Percentiles rank a stretch among this genome's conserved stretches.
Conservation (phyloP, 2,113 vertebrate genomes). For the Centrocercus urophasianus region DNA sequence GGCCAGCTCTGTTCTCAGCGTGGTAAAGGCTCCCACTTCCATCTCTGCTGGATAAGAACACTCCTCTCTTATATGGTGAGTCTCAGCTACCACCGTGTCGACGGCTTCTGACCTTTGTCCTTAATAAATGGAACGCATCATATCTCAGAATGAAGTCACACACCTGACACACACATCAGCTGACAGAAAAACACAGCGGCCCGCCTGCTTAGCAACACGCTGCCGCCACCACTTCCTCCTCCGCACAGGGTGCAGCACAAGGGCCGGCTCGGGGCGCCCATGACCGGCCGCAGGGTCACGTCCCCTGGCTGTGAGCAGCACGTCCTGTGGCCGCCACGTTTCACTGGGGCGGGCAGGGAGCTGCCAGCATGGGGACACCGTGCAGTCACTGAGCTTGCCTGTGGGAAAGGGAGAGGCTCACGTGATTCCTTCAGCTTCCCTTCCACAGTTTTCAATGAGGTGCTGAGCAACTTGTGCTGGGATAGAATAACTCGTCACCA, state of each 20-base stretch:
- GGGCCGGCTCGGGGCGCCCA: background rate
- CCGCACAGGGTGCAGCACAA: background rate
- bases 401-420: background rate
- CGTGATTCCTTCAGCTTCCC: background rate
- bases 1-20: background rate
- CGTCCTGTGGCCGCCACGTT: slow-evolving; percentile 30
- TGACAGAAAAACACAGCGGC: slow-evolving; percentile 22
- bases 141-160: slow-evolving; percentile 56
- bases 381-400: slow-evolving; percentile 5
- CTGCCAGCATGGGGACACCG: background rate
- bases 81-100: background rate
- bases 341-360: background rate
- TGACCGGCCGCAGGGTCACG: slow-evolving; percentile 12
- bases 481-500: background rate
- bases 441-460: background rate
- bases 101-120: slow-evolving; percentile 57
- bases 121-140: slow-evolving; percentile 10
- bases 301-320: slow-evolving; percentile 37
- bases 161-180: slow-evolving; percentile 21
- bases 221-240: slow-evolving; percentile 56
- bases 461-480: background rate
- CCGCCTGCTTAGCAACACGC: slow-evolving; percentile 48
- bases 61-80: background rate
- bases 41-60: background rate
- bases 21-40: background rate